Percentiles rank a stretch among this genome's conserved stretches.
Conservation (phyloP, 2,888 invertebrate genomes). For the Automeris io region DNA sequence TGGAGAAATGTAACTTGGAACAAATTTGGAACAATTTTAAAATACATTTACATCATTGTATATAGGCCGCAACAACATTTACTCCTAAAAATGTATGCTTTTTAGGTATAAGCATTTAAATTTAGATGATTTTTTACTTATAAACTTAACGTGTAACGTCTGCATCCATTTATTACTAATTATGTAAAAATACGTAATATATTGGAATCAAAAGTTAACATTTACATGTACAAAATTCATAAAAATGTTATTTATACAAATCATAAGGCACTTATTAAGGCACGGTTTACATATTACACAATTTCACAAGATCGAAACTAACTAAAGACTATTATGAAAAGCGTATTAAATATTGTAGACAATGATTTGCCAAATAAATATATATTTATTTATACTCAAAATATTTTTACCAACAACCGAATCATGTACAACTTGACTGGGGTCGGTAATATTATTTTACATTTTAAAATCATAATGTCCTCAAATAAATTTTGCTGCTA, state of each 20-base stretch:
- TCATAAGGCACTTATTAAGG: constrained; percentile 48
- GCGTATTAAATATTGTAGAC: constrained; percentile 49
- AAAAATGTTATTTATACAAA: constrained; percentile 7
- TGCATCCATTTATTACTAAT: constrained; percentile 21
- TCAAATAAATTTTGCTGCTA: neutral
- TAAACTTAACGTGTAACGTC: constrained; percentile 16
- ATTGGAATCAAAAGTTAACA: constrained; percentile 23
- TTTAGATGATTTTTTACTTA: no score
- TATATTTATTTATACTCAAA: neutral
- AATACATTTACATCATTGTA: no score
- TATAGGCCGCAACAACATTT: no score
- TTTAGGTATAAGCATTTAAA: no score
- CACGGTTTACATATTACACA: constrained; percentile 33
- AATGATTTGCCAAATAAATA: constrained; percentile 11
- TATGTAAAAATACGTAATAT: constrained; percentile 16
- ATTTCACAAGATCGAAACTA: constrained; percentile 37
- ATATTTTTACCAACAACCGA: constrained; percentile 12
- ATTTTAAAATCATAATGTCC: constrained; percentile 8
- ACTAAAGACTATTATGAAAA: constrained; percentile 54
- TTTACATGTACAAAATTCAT: constrained; percentile 2
- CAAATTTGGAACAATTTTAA: no score
- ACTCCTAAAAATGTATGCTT: no score
- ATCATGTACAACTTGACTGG: constrained; percentile 13
- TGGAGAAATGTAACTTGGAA: no score
- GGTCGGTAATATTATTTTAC: constrained; percentile 16